phyloP scores from a whole-genome alignment of 1,140 invertebrate species.

The Euura lappo region DNA sequence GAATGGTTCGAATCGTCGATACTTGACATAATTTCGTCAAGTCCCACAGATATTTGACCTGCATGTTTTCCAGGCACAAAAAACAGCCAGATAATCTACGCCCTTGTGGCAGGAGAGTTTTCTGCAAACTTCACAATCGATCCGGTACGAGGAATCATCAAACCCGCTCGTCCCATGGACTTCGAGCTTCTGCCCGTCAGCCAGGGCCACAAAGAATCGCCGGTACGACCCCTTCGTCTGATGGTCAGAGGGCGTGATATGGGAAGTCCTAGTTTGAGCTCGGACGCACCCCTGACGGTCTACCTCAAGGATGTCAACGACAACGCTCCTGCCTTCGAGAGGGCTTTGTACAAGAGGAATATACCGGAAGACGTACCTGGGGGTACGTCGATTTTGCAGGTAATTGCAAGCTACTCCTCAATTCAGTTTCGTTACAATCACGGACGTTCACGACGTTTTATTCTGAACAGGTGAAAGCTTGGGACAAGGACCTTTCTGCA shows the following conservation, averaged over 20 bases:
- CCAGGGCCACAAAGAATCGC: slow-evolving; percentile 61
- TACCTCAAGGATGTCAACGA: slow-evolving; percentile 91
- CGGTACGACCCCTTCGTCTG: slow-evolving; percentile 74
- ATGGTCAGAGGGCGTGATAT: slow-evolving; percentile 81
- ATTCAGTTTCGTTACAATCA: slow-evolving; percentile 2
- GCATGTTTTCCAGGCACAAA: slow-evolving; percentile 68
- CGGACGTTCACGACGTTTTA: slow-evolving; percentile 1
- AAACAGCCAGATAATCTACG: slow-evolving; percentile 85
- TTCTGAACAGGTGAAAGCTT: slow-evolving; percentile 71
- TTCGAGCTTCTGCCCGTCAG: slow-evolving; percentile 74
- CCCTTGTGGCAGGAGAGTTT: slow-evolving; percentile 77
- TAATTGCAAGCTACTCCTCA: slow-evolving; percentile 42
- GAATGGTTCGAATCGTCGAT: slow-evolving; percentile 67
- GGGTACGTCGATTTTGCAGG: slow-evolving; percentile 80
- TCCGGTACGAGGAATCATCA: slow-evolving; percentile 73
- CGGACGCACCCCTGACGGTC: slow-evolving; percentile 76
- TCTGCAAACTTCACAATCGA: slow-evolving; percentile 84
- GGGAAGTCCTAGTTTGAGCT: slow-evolving; percentile 77
- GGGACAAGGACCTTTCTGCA: slow-evolving; percentile 83
- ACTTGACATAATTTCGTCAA: neutral
- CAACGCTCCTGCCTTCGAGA: slow-evolving; percentile 81
- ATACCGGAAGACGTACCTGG: slow-evolving; percentile 83
- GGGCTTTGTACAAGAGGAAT: slow-evolving; percentile 73
- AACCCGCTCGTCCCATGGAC: slow-evolving; percentile 73
- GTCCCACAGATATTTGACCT: neutral